These are phyloP conservation scores for Microchirus variegatus DNA, from an alignment of 2,797 vertebrate species.

Conservation along the genomic window DNA sequence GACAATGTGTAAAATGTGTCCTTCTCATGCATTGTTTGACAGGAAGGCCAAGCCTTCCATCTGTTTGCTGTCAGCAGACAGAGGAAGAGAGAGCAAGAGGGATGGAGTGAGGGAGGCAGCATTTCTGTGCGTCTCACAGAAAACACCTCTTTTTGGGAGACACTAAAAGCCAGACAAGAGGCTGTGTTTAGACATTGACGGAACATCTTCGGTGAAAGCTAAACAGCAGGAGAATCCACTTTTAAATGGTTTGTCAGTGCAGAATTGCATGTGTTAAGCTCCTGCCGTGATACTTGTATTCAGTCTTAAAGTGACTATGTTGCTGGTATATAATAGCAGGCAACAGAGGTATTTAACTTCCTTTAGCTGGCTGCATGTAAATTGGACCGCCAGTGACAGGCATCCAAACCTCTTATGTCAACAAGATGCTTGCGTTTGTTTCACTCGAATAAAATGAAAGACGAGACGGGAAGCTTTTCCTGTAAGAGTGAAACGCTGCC, in stretches of 20 bases:
- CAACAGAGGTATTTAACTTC: background rate
- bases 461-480: background rate
- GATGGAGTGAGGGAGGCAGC: slow-evolving; percentile 8
- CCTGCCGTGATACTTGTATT: slow-evolving; percentile 6
- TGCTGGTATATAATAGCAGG: background rate
- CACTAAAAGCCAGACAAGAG: slow-evolving; percentile 52
- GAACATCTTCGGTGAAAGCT: slow-evolving; percentile 48
- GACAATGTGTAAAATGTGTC: slow-evolving; percentile 46
- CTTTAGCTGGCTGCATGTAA: background rate
- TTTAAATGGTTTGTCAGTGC: slow-evolving; percentile 48
- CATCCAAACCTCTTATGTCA: slow-evolving; percentile 1
- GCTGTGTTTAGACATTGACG: slow-evolving; percentile 57
- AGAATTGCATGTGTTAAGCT: slow-evolving; percentile 30
- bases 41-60: slow-evolving; percentile 47
- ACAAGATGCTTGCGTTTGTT: slow-evolving; percentile 28
- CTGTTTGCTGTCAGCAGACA: slow-evolving; percentile 50
- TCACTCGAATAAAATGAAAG: slow-evolving; percentile 14
- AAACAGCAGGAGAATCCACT: slow-evolving; percentile 25
- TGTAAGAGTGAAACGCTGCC: slow-evolving; percentile 6
- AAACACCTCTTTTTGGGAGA: slow-evolving; percentile 14
- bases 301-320: background rate
- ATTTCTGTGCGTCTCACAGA: slow-evolving; percentile 18
- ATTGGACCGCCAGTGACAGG: background rate
- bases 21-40: slow-evolving; percentile 69
- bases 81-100: slow-evolving; percentile 4